phyloP scores from a whole-genome alignment of 2,113 vertebrate genomes.

The Centropristis striata region DNA sequence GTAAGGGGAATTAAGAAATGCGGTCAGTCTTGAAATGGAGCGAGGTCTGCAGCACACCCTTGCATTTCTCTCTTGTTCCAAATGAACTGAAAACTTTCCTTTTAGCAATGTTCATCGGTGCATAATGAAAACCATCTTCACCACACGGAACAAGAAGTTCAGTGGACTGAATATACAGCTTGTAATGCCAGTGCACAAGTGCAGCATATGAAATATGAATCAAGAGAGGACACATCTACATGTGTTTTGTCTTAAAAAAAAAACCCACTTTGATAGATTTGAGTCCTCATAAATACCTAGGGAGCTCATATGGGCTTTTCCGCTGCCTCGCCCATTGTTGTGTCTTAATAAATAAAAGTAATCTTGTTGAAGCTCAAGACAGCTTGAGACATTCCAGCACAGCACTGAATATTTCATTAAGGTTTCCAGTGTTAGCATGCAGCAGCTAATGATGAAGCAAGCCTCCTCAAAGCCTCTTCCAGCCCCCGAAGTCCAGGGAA shows the following conservation, averaged over 20 bases:
- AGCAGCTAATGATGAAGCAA: conserved; percentile 59
- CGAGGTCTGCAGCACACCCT: neutral
- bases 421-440: conserved; percentile 50
- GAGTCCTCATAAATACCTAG: conserved; percentile 55
- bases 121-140: conserved; percentile 56
- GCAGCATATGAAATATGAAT: conserved; percentile 72
- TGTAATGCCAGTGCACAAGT: conserved; percentile 43
- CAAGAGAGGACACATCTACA: conserved; percentile 53
- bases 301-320: conserved; percentile 48
- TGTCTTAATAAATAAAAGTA: conserved; percentile 72
- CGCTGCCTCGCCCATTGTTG: conserved; percentile 45
- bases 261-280: conserved; percentile 52
- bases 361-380: conserved; percentile 52
- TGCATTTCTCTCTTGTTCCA: conserved; percentile 24
- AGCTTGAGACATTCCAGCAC: conserved; percentile 56
- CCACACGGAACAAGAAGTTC: conserved; percentile 61
- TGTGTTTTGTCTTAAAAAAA: conserved; percentile 46
- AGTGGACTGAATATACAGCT: conserved; percentile 64
- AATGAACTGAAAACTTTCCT: conserved; percentile 67
- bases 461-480: conserved; percentile 17
- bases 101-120: conserved; percentile 63
- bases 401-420: conserved; percentile 76
- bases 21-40: conserved; percentile 10
- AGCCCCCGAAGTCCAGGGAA: conserved; percentile 25
- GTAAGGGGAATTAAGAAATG: neutral